Percentiles rank a stretch among this genome's conserved stretches.
These are phyloP conservation scores for Platygyra sinensis DNA, from an alignment of 64 coral and sea anemone species.

Conservation along the genomic window DNA sequence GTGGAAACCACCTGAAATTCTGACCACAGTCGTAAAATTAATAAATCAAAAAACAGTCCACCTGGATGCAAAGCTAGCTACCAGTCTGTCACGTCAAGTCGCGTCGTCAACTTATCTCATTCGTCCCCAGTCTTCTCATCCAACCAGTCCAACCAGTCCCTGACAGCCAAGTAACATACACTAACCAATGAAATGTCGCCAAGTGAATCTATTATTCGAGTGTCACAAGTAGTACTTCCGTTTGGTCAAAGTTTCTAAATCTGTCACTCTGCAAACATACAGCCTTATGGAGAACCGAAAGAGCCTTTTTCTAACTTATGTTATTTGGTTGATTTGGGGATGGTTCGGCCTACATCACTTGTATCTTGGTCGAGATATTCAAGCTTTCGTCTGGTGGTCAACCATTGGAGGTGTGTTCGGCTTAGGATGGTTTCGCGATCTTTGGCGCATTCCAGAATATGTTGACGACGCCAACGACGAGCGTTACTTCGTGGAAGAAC, in stretches of 20 bases:
- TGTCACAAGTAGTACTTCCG: neutral
- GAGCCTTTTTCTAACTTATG: slow-evolving; percentile 86
- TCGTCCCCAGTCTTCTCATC: neutral
- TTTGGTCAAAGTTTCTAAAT: neutral
- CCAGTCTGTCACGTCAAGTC: neutral
- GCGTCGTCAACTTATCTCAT: neutral
- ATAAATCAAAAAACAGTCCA: too few species aligned
- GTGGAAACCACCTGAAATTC: too few species aligned
- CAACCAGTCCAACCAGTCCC: slow-evolving; percentile 72
- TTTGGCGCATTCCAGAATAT: slow-evolving; percentile 97
- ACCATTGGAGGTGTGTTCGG: slow-evolving; percentile 93
- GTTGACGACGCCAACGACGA: slow-evolving; percentile 94
- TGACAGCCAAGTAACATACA: slow-evolving; percentile 63
- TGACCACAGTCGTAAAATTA: too few species aligned
- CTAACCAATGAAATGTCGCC: slow-evolving; percentile 24
- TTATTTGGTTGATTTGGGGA: slow-evolving; percentile 87
- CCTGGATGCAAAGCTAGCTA: too few species aligned
- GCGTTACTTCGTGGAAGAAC: slow-evolving; percentile 54
- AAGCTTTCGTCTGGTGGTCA: slow-evolving; percentile 99
- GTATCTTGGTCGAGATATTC: slow-evolving; percentile 93
- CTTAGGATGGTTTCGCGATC: slow-evolving; percentile 92
- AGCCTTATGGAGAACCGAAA: slow-evolving; percentile 72
- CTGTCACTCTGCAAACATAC: neutral
- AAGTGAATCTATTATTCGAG: slow-evolving; percentile 12
- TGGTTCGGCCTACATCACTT: slow-evolving; percentile 97